Evolutionary conservation across 2,113 vertebrate species (phyloP).

Genomic region (human (Homo sapiens)): DNA sequence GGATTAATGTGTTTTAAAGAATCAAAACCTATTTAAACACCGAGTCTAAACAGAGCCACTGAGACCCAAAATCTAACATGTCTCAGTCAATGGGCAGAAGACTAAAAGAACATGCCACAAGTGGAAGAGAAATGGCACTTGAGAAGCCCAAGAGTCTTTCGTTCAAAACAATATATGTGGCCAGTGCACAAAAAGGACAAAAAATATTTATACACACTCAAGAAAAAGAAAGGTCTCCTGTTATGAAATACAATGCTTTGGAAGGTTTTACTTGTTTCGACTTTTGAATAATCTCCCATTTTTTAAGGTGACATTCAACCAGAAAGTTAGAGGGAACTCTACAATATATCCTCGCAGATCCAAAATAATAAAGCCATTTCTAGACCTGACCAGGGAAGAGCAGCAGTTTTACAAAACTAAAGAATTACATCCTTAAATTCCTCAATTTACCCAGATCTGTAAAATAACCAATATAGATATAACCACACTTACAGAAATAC

Average conservation of each 20-base stretch:
- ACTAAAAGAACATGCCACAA: not conserved
- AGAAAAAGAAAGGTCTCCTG: not conserved
- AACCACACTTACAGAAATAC: not conserved
- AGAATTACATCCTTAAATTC: not conserved
- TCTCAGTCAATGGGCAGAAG: not conserved
- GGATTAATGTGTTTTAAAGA: not conserved
- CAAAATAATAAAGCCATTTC: not conserved
- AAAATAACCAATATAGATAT: not conserved
- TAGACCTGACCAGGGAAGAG: not conserved
- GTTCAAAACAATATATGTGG: not conserved
- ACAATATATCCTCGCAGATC: not conserved
- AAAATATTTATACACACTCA: not conserved
- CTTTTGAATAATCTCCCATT: not conserved
- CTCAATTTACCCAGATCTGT: not conserved
- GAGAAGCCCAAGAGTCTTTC: not conserved
- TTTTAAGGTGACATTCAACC: not conserved
- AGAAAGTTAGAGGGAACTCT: not conserved
- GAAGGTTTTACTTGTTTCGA: not conserved
- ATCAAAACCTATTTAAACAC: not conserved
- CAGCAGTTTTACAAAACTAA: not conserved
- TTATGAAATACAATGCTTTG: not conserved
- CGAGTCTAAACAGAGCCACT: constrained; percentile 3
- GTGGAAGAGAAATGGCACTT: not conserved
- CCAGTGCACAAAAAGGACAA: not conserved
- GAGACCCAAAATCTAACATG: not conserved